Evolutionary conservation across 2,797 vertebrate species (phyloP), one percentile per base, ranked within the genome.

Genomic region (Dromococcyx pavoninus): DNA sequence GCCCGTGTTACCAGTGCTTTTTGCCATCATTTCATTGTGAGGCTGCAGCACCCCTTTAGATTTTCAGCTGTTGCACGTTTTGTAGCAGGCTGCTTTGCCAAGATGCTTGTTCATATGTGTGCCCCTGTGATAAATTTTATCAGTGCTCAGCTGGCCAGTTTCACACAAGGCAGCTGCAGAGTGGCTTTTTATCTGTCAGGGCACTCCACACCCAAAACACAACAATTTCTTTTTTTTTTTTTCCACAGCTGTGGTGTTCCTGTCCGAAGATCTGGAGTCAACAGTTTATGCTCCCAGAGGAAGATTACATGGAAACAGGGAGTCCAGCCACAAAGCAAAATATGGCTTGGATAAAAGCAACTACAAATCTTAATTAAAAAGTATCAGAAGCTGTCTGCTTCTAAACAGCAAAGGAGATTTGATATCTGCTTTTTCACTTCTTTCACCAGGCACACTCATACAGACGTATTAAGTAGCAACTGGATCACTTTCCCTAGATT

Each of bases 81-180:
- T 84, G 98, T 97, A 96, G 6, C 97, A 97, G 95, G 91, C 33
- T 48, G 77, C 91, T 94, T 89, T 91, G 88, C 32, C 61, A 82
- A 95, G 94, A 88, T 92, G 75, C 89, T 88, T 91, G 73, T 92
- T 97, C 93, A 12, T 95, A 60, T 96, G 94, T 91, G 94, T 78
- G 79, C 62, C 74, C 75, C 95, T 96, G 86, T 97, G 98, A 98
- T 98, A 98, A 98, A 97, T 97, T 96, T 98, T 98, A 98, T 98
- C 97, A 96, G 95, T 94, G 96, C 93, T 97, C 97, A 96, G 95
- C 53, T 97, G 97, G 86, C 86, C 41, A 11, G 91, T 88, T 91
- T 83, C 96, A 74, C 86, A 94, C 79, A 22, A 92, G 86, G 92
- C 95, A 95, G 75, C 78, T 89, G 70, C 95, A 96, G 89, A 89